phyloP scores from a whole-genome alignment of 1,140 invertebrate species.

The Nylanderia fulva region DNA sequence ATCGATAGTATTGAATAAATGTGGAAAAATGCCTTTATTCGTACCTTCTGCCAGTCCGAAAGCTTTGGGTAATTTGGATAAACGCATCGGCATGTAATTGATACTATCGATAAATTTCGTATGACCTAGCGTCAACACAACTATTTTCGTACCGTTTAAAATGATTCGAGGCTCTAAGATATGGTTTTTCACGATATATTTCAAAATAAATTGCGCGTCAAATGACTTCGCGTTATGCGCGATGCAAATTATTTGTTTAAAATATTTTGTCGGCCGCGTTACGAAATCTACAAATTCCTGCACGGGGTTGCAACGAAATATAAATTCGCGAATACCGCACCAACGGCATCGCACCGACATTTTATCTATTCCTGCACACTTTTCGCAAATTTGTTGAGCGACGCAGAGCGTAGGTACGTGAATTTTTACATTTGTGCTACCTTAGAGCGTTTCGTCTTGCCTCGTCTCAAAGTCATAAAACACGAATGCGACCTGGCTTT shows the following conservation, averaged over 20 bases:
- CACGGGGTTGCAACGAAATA: background rate
- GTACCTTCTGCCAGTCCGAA: background rate
- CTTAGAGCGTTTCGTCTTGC: background rate
- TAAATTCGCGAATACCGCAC: background rate
- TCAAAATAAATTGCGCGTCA: too few species aligned
- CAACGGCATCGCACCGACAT: background rate
- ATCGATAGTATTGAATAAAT: background rate
- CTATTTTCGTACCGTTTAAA: background rate
- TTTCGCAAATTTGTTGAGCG: background rate
- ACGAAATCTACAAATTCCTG: background rate
- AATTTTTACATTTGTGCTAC: background rate
- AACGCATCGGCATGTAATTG: background rate
- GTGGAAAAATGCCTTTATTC: background rate
- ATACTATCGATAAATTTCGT: background rate
- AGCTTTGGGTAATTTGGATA: background rate
- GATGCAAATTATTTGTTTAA: background rate
- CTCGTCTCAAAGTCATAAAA: background rate
- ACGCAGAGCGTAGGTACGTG: background rate
- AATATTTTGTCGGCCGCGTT: background rate
- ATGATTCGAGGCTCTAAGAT: background rate
- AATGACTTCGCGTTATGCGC: background rate
- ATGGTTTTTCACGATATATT: too few species aligned
- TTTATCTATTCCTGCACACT: background rate
- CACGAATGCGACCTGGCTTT: too few species aligned
- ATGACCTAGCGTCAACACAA: background rate